Conservation (phyloP, 2,113 vertebrate species). For the Paratilapia polleni region DNA sequence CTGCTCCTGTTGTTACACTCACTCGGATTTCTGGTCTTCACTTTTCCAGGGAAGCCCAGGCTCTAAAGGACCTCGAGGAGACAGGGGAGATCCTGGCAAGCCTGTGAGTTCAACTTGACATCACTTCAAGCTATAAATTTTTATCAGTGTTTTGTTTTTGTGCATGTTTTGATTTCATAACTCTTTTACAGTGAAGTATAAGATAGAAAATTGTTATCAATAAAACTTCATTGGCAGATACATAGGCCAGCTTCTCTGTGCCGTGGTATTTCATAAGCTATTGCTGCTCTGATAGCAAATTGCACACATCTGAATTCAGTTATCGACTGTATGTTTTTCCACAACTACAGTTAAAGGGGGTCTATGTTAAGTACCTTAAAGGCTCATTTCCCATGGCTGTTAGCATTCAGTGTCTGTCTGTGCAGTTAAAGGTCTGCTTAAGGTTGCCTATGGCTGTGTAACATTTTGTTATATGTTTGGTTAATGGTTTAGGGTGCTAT, state of each 20-base stretch:
- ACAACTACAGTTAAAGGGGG: conserved; percentile 19
- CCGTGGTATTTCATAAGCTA: background rate
- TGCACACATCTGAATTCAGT: conserved; percentile 59
- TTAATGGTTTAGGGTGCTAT: conserved; percentile 82
- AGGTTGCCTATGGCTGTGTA: background rate
- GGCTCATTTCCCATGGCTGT: conserved; percentile 2
- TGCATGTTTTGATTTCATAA: background rate
- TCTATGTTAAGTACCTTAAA: conserved; percentile 10
- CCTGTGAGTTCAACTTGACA: conserved; percentile 83
- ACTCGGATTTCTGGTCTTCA: conserved; percentile 42
- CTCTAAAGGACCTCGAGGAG: conserved; percentile 93
- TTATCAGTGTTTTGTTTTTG: background rate
- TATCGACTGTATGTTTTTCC: conserved; percentile 48
- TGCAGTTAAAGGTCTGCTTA: conserved; percentile 2
- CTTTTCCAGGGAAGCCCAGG: conserved; percentile 91
- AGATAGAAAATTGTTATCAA: background rate
- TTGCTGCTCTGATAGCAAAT: conserved; percentile 1
- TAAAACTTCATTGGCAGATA: background rate
- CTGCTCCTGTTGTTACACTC: conserved; percentile 58
- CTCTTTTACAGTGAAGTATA: background rate
- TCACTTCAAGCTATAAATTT: background rate
- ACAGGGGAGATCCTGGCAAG: conserved; percentile 88
- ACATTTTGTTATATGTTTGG: conserved; percentile 31
- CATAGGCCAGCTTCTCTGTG: background rate
- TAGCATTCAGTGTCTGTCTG: conserved; percentile 8